Evolutionary conservation across 2,113 vertebrate species (phyloP), one percentile per base, ranked within the genome.

Genomic region (Phoxinus phoxinus): DNA sequence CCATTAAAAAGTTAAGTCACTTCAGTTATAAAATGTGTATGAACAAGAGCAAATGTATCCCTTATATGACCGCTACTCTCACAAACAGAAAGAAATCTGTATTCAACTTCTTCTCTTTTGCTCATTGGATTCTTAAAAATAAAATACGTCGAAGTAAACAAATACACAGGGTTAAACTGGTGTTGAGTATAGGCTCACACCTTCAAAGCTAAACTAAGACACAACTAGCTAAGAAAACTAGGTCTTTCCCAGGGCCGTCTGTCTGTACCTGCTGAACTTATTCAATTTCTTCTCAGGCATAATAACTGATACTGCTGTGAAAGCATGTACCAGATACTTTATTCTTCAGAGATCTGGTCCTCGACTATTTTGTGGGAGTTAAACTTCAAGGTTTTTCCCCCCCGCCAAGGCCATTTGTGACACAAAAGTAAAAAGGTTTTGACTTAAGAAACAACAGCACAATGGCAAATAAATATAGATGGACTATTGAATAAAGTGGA

Each of bases 281-380:
- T 65, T 67, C 9, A 80, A 10, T 65, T n/a, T 25, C n/a, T 41
- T 35, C 59, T 65, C 3, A 81, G 59, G 15, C 37, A 46, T 63
- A 80, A 80, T 59, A 81, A 46, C n/a, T 65, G 59, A 65, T 65
- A 81, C 58, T 27, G 78, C n/a, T 7, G 48, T 56, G 74, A 77
- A 77, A 77, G 27, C 74, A 56, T 27, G 8, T 6, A 35, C 27
- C 17, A 78, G 76, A 7, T 6, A 15, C 9, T 21, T 1, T 59
- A 58, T 56, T 37, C 25, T 58, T n/a, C 3, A 1, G 27, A 56
- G 10, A 77, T 15, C 46, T 75, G 41, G 44, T 75, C 73, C n/a
- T 7, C 2, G 46, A 7, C 48, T 32, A 19, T 58, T 56, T 35
- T 58, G 17, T 56, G 67, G 17, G 67, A 72, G 37, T 23, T 6